These are phyloP conservation scores for Hedychridium roseum DNA, from an alignment of 2,888 invertebrate species.

Conservation along the genomic window DNA sequence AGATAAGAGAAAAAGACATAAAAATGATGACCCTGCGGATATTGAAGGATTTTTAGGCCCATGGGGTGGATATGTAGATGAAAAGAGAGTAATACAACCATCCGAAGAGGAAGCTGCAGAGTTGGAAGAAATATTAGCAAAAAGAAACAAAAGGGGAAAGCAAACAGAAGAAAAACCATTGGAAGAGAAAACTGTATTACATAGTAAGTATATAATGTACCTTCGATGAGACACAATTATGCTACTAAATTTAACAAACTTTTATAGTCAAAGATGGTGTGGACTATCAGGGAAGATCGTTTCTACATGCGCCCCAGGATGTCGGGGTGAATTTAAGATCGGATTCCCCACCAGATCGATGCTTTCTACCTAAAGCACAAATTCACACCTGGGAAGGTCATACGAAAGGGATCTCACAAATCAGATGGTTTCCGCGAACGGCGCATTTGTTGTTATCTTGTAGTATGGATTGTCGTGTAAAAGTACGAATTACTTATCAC, in stretches of 20 bases:
- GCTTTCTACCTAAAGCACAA: slow-evolving; percentile 95
- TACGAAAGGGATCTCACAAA: slow-evolving; percentile 93
- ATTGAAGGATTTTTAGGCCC: slow-evolving; percentile 96
- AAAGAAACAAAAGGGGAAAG: slow-evolving; percentile 87
- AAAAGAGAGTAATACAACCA: slow-evolving; percentile 87
- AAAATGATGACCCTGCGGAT: slow-evolving; percentile 90
- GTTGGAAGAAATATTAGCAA: slow-evolving; percentile 91
- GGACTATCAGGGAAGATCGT: slow-evolving; percentile 97
- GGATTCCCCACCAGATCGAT: slow-evolving; percentile 89
- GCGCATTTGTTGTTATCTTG: slow-evolving; percentile 95
- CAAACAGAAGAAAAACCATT: slow-evolving; percentile 86
- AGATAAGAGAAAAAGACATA: slow-evolving; percentile 83
- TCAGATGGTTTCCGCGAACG: slow-evolving; percentile 92
- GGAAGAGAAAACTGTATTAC: slow-evolving; percentile 94
- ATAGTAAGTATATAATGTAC: slow-evolving; percentile 62
- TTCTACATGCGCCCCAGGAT: slow-evolving; percentile 91
- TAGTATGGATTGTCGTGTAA: slow-evolving; percentile 96
- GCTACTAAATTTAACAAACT: background rate
- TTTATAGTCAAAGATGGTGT: slow-evolving; percentile 85
- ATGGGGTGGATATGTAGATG: slow-evolving; percentile 95
- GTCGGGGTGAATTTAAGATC: slow-evolving; percentile 89
- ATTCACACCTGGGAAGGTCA: slow-evolving; percentile 98
- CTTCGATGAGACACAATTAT: background rate
- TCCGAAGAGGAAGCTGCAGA: slow-evolving; percentile 93
- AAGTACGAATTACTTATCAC: too few species aligned